phyloP scores from a whole-genome alignment of 2,113 vertebrate genomes.

The Bos taurus region ARS-UCD2.0 NC_037336.1:85005501-85006000 shows the following conservation, averaged over 20 bases:
- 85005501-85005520: too few relatives aligned
- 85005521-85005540: neutral
- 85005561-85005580: neutral
- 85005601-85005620: neutral
- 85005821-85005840: conserved; percentile 17
- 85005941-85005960: neutral
- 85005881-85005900: neutral
- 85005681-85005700: neutral
- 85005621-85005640: neutral
- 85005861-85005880: neutral
- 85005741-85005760: neutral
- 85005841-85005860: neutral
- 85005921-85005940: neutral
- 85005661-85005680: neutral
- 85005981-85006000: neutral
- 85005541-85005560: neutral
- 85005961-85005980: neutral
- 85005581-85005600: neutral
- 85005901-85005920: neutral
- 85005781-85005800: neutral
- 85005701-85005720: neutral
- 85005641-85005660: neutral
- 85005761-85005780: neutral
- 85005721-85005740: neutral
- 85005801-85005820: neutral